phyloP scores from a whole-genome alignment of 1,140 invertebrate species.

The Drosophila grimshawi region DNA sequence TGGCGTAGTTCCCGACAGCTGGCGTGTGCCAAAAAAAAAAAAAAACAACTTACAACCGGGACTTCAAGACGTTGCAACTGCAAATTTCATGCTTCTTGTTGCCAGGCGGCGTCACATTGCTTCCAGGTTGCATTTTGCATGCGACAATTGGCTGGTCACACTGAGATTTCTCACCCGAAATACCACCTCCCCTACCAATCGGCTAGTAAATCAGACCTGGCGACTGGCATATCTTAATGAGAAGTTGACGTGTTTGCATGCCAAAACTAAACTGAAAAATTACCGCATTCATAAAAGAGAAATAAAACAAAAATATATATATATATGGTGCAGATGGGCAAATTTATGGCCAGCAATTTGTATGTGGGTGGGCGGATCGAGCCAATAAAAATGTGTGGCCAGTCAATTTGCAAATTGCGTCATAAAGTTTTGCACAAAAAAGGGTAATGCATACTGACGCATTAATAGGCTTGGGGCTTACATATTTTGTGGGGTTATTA shows the following conservation, averaged over 20 bases:
- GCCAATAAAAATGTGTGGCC: conserved; percentile 66
- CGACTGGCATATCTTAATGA: conserved; percentile 72
- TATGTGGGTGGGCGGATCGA: conserved; percentile 23
- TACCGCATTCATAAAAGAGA: conserved; percentile 50
- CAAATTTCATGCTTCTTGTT: conserved; percentile 20
- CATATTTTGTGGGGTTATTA: neutral
- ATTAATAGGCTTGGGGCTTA: conserved; percentile 1
- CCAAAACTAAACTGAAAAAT: conserved; percentile 32
- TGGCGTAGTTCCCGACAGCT: conserved; percentile 59
- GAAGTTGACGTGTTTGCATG: conserved; percentile 76
- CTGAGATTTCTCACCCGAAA: conserved; percentile 41
- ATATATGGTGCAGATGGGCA: conserved; percentile 43
- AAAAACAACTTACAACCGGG: conserved; percentile 13
- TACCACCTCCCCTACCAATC: neutral
- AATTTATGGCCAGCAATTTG: conserved; percentile 51
- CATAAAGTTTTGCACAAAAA: conserved; percentile 39
- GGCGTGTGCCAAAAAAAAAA: conserved; percentile 60
- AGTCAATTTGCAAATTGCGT: conserved; percentile 71
- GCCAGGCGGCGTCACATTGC: conserved; percentile 7
- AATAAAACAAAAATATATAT: neutral
- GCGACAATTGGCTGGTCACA: conserved; percentile 48
- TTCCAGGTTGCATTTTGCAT: conserved; percentile 61
- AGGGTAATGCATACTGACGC: conserved; percentile 44
- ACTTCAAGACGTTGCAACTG: conserved; percentile 32
- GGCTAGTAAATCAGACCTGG: conserved; percentile 36